These are phyloP conservation scores for Trididemnum miniatum DNA, from an alignment of 23 tunicate species.

Conservation along the genomic window DNA sequence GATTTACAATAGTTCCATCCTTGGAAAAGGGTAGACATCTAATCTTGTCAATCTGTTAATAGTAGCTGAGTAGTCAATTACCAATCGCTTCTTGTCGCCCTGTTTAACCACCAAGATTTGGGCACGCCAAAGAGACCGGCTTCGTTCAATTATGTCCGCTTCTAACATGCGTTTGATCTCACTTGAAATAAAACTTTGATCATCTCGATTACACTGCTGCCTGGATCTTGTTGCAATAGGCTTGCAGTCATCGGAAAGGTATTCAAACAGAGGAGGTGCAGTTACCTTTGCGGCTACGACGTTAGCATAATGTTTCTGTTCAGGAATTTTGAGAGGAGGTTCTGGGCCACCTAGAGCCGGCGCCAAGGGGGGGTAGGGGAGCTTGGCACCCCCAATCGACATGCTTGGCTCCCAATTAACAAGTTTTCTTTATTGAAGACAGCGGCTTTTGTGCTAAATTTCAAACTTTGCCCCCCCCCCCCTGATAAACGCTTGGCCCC, in stretches of 20 bases:
- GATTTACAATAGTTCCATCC: too few species aligned
- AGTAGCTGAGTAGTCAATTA: not conserved
- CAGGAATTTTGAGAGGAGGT: not conserved
- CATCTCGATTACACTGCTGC: not conserved
- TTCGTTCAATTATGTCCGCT: not conserved
- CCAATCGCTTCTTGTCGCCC: not conserved
- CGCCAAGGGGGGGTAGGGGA: too few species aligned
- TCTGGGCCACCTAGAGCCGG: too few species aligned
- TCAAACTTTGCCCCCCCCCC: too few species aligned
- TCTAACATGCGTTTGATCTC: too few species aligned
- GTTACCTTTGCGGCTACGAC: not conserved
- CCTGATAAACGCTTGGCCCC: too few species aligned
- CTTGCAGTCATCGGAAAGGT: not conserved
- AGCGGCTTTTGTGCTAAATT: too few species aligned
- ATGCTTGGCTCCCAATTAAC: too few species aligned
- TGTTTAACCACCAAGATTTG: not conserved
- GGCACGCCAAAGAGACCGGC: not conserved
- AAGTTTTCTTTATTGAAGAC: too few species aligned
- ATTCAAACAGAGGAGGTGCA: not conserved
- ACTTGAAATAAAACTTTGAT: not conserved
- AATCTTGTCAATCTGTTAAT: not conserved
- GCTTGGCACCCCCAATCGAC: too few species aligned
- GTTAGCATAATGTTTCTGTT: not conserved
- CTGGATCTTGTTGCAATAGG: not conserved
- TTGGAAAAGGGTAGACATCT: not conserved